Base-by-base conservation (phyloP, 2,113 vertebrate genomes). In the Caranx melampygus region DNA sequence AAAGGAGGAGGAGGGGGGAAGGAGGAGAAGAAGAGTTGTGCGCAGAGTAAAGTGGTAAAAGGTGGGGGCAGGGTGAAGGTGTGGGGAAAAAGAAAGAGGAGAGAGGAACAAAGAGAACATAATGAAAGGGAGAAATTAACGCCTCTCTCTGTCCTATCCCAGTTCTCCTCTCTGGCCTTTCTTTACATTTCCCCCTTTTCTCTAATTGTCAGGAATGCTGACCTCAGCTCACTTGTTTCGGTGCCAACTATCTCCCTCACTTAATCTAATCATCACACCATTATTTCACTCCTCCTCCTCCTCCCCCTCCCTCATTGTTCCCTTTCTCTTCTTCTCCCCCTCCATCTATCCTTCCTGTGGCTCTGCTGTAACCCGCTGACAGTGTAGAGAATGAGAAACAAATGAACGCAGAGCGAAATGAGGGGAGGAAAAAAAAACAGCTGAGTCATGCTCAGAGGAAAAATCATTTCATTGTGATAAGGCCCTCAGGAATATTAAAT, bases 181-280 rank as follows among this genome's bases (percentile, higher is more conserved):
- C 77, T 79, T 86, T 79, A 65, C 72, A 84, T 84, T 58, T 74
- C 63, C 34, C 72, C 59, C 57, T 75, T 79, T 88, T 86, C 74
- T 83, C 54, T 88, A 87, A 91, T 89, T 86, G 84, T 73, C 82
- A 88, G 81, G 83, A 89, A 90, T 84, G 90, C 90, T 91, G 89
- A 92, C 87, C 82, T 84, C 88, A 91, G 76, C 91, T 72, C 70
- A 72, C 72, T 82, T 42, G 67, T 83, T 86, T 69, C 76, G 51
- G 67, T 71, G 85, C 83, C 87, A 90, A 71, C 78, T 89, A 68
- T 85, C 81, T 72, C 66, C 90, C 87, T 79, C 81, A 76, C 84
- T 87, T 90, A 84, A 91, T 92, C 81, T 90, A 90, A 92, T 92
- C 86, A 87, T 85, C 84, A 82, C 87, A 71, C 78, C 68, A 82